A percentile compares a stretch with the other conserved stretches of the same genome.
phyloP scores from a whole-genome alignment of 1,140 invertebrate species.

The Goniozus legneri region DNA sequence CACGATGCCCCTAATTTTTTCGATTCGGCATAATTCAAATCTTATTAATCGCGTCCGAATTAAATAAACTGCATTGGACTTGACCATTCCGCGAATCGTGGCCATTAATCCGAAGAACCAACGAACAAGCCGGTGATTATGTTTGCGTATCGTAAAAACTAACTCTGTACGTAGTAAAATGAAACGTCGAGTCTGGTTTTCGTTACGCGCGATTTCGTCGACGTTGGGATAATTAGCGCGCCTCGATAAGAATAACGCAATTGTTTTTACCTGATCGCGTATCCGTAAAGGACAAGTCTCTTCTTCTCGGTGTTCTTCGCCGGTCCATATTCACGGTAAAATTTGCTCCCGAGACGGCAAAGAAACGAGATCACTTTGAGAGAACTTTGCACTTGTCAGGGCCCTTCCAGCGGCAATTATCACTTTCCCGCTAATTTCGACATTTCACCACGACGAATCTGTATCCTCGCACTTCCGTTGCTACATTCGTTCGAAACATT shows the following conservation, averaged over 20 bases:
- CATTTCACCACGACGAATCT: no score
- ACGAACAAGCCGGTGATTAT: constrained; percentile 14
- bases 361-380: neutral
- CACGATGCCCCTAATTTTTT: no score
- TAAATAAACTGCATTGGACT: constrained; percentile 11
- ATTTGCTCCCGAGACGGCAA: neutral
- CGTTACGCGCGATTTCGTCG: neutral
- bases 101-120: constrained; percentile 10
- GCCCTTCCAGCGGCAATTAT: neutral
- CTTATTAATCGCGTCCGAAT: no score
- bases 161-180: no score
- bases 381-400: neutral
- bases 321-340: constrained; percentile 12
- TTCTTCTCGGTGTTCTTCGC: constrained; percentile 23
- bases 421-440: no score
- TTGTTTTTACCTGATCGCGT: constrained; percentile 28
- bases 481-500: no score
- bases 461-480: no score
- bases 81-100: constrained; percentile 5
- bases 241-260: no score
- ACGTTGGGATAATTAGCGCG: neutral
- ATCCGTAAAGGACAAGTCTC: constrained; percentile 26
- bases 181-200: no score
- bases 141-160: constrained; percentile 11
- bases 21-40: no score